Percentiles rank a stretch among this genome's conserved stretches.
These are phyloP conservation scores for Orgyia antiqua DNA, from an alignment of 2,888 invertebrate species.

Conservation along the genomic window DNA sequence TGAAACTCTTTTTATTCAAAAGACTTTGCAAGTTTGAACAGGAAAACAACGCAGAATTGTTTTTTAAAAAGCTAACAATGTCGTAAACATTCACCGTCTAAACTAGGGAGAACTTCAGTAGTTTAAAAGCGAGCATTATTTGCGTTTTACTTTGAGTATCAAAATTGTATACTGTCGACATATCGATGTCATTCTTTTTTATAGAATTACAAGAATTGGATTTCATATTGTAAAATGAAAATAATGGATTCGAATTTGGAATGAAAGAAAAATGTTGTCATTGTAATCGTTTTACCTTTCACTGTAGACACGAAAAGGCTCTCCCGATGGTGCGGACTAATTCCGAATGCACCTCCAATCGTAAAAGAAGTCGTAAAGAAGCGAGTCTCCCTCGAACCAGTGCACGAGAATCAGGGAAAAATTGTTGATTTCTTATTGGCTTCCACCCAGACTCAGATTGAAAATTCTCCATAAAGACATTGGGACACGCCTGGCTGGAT, in stretches of 20 bases:
- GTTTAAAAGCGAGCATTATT: slow-evolving; percentile 43
- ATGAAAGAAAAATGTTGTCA: slow-evolving; percentile 45
- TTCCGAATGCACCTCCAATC: slow-evolving; percentile 77
- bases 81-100: slow-evolving; percentile 39
- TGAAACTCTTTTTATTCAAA: slow-evolving; percentile 18
- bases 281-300: slow-evolving; percentile 74
- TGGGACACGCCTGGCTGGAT: slow-evolving; percentile 74
- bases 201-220: slow-evolving; percentile 1
- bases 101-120: slow-evolving; percentile 41
- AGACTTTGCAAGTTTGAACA: too few relatives aligned
- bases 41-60: slow-evolving; percentile 29
- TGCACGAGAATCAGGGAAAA: slow-evolving; percentile 73
- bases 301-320: slow-evolving; percentile 73
- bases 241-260: slow-evolving; percentile 14
- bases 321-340: slow-evolving; percentile 65
- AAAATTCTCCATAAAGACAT: slow-evolving; percentile 78
- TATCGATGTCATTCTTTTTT: slow-evolving; percentile 10
- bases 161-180: slow-evolving; percentile 29
- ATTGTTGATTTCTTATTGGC: slow-evolving; percentile 78
- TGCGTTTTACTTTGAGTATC: slow-evolving; percentile 35
- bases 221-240: slow-evolving; percentile 7
- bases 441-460: slow-evolving; percentile 74
- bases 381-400: slow-evolving; percentile 65
- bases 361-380: slow-evolving; percentile 78
- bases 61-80: slow-evolving; percentile 35